A percentile compares a stretch with the other conserved stretches of the same genome.
Evolutionary conservation across 1,140 invertebrate genomes (phyloP).

Genomic region (Drosophila lacertosa): DNA sequence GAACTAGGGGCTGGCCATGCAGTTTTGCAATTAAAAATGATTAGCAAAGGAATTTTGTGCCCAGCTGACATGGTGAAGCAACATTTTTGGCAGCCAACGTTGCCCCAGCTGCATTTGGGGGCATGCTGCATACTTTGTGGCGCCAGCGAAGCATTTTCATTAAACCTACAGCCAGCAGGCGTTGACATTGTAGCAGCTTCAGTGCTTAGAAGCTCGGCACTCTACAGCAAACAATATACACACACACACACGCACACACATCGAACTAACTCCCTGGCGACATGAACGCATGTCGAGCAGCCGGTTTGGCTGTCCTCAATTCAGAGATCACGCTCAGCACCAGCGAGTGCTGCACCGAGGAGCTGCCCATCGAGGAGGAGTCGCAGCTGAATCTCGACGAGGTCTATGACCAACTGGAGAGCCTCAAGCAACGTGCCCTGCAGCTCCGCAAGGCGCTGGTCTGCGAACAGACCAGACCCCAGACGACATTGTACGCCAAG

Average conservation of each 20-base stretch:
- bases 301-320: neutral
- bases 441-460: constrained; percentile 10
- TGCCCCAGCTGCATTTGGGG: constrained; percentile 30
- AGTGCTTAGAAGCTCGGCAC: neutral
- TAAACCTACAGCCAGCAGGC: constrained; percentile 39
- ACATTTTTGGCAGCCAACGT: constrained; percentile 46
- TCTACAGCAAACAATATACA: neutral
- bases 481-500: neutral
- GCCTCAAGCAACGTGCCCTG: constrained; percentile 29
- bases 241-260: neutral
- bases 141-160: constrained; percentile 62
- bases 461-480: neutral
- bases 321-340: neutral
- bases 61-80: constrained; percentile 1
- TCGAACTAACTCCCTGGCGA: constrained; percentile 19
- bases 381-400: neutral
- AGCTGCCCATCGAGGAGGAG: neutral
- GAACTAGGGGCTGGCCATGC: constrained; percentile 51
- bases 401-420: constrained; percentile 27
- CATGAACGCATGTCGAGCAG: constrained; percentile 8
- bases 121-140: constrained; percentile 67
- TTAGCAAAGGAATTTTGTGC: constrained; percentile 69
- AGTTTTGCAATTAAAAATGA: constrained; percentile 81
- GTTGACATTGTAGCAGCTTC: constrained; percentile 38
- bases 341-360: neutral